phyloP scores from a whole-genome alignment of 2,113 vertebrate species.

The Castor canadensis region DNA sequence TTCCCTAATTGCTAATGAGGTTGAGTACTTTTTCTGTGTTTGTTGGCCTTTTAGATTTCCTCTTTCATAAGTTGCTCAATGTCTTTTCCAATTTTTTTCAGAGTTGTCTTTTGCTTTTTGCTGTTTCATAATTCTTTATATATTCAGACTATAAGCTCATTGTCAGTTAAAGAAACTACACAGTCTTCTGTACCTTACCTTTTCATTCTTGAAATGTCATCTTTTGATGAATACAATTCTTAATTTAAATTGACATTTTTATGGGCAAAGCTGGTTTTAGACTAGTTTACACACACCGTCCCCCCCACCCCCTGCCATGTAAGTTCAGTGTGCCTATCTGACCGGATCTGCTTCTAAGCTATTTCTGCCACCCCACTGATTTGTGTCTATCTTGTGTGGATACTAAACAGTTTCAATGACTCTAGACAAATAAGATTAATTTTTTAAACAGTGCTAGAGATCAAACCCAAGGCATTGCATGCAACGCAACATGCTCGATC shows the following conservation, averaged over 20 bases:
- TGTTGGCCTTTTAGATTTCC: slow-evolving; percentile 25
- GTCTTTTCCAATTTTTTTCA: slow-evolving; percentile 46
- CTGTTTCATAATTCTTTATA: slow-evolving; percentile 31
- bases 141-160: neutral
- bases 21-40: neutral
- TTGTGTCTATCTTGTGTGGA: neutral
- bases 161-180: neutral
- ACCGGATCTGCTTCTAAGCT: neutral
- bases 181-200: neutral
- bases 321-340: neutral
- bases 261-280: neutral
- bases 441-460: neutral
- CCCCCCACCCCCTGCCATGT: too few relatives aligned
- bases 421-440: neutral
- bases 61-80: slow-evolving; percentile 32
- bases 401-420: neutral
- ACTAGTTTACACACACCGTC: neutral
- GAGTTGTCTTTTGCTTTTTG: neutral
- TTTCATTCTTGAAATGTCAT: neutral
- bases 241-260: slow-evolving; percentile 15
- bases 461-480: neutral
- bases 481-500: neutral
- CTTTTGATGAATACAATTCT: neutral
- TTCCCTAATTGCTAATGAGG: slow-evolving; percentile 12
- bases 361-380: neutral